A percentile compares a stretch with the other conserved stretches of the same genome.
Conservation (phyloP, 2,888 invertebrate species). For the Ptilodon capucinus region DNA sequence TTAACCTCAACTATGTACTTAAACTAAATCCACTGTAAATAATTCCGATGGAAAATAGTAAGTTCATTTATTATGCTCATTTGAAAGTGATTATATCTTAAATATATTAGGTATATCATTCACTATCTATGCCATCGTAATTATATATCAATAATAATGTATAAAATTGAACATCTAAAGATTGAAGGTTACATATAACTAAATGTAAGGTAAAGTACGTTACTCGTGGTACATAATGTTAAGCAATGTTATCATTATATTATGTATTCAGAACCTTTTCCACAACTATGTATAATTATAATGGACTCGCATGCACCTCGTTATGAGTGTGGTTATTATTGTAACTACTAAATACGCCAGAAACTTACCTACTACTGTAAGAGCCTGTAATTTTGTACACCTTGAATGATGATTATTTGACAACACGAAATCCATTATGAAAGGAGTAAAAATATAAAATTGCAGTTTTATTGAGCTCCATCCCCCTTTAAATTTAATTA, state of each 20-base stretch:
- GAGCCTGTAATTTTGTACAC: constrained; percentile 80
- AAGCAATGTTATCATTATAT: constrained; percentile 62
- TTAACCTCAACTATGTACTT: constrained; percentile 11
- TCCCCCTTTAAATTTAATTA: no score
- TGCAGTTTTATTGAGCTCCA: constrained; percentile 49
- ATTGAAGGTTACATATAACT: constrained; percentile 27
- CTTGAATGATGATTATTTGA: constrained; percentile 74
- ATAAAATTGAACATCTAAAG: constrained; percentile 49
- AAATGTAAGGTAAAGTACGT: constrained; percentile 50
- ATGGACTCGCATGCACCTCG: constrained; percentile 57
- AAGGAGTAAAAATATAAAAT: constrained; percentile 57
- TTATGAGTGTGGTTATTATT: constrained; percentile 47
- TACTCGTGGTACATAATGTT: constrained; percentile 62
- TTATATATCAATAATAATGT: constrained; percentile 52
- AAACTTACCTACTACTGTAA: constrained; percentile 68
- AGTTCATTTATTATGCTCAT: constrained; percentile 33
- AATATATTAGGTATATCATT: constrained; percentile 22
- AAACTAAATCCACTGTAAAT: constrained; percentile 38
- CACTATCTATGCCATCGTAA: constrained; percentile 34
- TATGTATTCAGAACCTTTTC: constrained; percentile 56
- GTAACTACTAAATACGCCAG: constrained; percentile 57
- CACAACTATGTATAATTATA: constrained; percentile 50
- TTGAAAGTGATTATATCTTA: constrained; percentile 31
- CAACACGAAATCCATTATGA: constrained; percentile 75
- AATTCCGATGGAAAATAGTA: constrained; percentile 29